Evolutionary conservation across 2,797 vertebrate genomes (phyloP).

Genomic region (Carduelis carduelis): DNA sequence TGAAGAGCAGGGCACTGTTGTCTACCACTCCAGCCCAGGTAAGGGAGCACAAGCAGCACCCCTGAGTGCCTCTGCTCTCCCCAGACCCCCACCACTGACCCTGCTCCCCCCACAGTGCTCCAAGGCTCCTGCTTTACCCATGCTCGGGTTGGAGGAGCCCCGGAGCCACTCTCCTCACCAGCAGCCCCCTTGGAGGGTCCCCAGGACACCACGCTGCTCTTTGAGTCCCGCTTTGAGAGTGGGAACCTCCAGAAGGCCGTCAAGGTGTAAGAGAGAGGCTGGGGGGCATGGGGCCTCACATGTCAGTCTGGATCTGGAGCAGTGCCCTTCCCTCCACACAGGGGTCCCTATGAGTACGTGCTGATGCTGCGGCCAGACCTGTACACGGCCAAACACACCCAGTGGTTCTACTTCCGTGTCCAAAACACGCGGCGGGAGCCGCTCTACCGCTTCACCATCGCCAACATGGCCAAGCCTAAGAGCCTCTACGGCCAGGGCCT

Average conservation of each 20-base stretch:
- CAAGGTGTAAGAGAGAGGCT: conserved; percentile 81
- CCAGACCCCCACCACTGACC: fast-evolving
- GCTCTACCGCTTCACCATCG: conserved; percentile 88
- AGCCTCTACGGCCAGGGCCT: conserved; percentile 88
- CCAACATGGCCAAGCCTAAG: conserved; percentile 88
- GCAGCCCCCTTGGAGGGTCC: conserved; percentile 31
- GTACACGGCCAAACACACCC: conserved; percentile 91
- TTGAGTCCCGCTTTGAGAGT: conserved; percentile 94
- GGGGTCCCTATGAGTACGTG: conserved; percentile 85
- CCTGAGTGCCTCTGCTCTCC: fast-evolving
- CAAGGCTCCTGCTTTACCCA: conserved; percentile 78
- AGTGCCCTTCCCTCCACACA: neutral
- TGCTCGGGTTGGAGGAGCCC: conserved; percentile 81
- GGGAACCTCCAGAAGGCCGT: conserved; percentile 91
- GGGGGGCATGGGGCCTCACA: fast-evolving
- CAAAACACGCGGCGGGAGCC: conserved; percentile 82
- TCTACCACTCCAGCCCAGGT: conserved; percentile 84
- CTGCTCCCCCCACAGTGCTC: conserved; percentile 46
- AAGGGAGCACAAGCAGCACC: fast-evolving
- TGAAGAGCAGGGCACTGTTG: conserved; percentile 77
- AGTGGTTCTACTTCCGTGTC: conserved; percentile 97
- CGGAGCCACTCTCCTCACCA: conserved; percentile 58
- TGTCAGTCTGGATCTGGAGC: fast-evolving
- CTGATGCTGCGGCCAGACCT: conserved; percentile 86
- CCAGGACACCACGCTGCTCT: conserved; percentile 78